A percentile compares a stretch with the other conserved stretches of the same genome.
Conservation (phyloP, 2,797 vertebrate species). For the Karalla daura region DNA sequence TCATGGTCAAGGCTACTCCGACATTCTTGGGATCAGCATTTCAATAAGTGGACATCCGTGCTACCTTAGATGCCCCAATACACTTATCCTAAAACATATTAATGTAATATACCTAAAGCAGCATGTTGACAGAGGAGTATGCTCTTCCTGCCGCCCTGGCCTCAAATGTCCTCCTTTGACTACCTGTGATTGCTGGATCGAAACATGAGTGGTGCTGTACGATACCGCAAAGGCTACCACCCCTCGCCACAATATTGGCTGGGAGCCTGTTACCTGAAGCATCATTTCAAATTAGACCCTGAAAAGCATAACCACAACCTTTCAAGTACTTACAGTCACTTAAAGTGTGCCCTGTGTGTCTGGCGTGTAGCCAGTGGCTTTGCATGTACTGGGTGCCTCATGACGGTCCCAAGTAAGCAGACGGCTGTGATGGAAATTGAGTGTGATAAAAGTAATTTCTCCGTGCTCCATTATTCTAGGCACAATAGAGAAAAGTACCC, state of each 20-base stretch:
- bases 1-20: too few species aligned
- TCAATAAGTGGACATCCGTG: too few species aligned
- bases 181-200: neutral
- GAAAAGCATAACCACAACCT: neutral
- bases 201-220: constrained; percentile 1
- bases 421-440: constrained; percentile 13
- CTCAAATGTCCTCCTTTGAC: constrained; percentile 1
- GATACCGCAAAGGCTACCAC: neutral
- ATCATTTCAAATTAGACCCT: neutral
- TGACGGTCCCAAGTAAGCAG: neutral
- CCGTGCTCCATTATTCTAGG: neutral
- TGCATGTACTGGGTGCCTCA: neutral
- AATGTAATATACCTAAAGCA: neutral
- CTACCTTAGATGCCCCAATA: too few species aligned
- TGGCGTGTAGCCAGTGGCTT: neutral
- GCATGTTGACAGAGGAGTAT: neutral
- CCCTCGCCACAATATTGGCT: neutral
- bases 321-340: neutral
- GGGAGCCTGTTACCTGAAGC: neutral
- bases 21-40: too few species aligned
- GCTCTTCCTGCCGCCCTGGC: neutral
- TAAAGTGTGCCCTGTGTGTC: neutral
- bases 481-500: neutral
- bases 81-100: too few species aligned
- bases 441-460: constrained; percentile 9